Evolutionary conservation across 1,140 invertebrate genomes (phyloP), one percentile per base, ranked within the genome.

Genomic region (Atta cephalotes): DNA sequence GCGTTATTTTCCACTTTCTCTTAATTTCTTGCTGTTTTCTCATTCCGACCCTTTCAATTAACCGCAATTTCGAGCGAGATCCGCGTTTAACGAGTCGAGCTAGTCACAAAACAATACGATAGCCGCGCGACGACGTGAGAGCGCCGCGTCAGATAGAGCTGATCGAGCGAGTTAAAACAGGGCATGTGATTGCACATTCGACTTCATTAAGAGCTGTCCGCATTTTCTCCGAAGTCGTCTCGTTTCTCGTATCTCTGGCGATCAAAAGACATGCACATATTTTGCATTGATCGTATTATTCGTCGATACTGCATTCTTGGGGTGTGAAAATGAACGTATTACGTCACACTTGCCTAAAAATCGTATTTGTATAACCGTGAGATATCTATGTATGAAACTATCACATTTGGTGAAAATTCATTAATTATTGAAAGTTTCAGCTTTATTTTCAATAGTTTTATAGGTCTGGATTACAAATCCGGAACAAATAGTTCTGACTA

Each of bases 1-100:
- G 53, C 53, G 68, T 62, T n/a, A 51, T 51, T 60, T 71, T 72
- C 6, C 68, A 74, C 56, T 76, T 76, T 84, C 70, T 76, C 80
- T 62, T 39, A 16, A 51, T 63, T 84, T 31, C 80, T 74, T 39
- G 35, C 6, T 7, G 70, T 76, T 84, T 63, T 51, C 70, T 84
- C 70, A 10, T 2, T n/a, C 25, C 56, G 80, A 84, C 80, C 56
- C 56, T 74, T 62, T 76, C 39, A 84, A 84, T 84, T 84, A 84
- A 84, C 80, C 80, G 70, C 70, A 84, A 84, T 84, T 84, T 45
- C 39, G 70, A 45, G 56, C 80, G 39, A 51, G 80, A 74, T 35
- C 39, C n/a, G 68, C 68, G n/a, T n/a, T 76, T 74, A 84, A 76
- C 80, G 70, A 82, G 80, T 14, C 63, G 45, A 28, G 58, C 65